Base-by-base conservation (phyloP, 2,888 invertebrate species). In the Heteropelma amictum region DNA sequence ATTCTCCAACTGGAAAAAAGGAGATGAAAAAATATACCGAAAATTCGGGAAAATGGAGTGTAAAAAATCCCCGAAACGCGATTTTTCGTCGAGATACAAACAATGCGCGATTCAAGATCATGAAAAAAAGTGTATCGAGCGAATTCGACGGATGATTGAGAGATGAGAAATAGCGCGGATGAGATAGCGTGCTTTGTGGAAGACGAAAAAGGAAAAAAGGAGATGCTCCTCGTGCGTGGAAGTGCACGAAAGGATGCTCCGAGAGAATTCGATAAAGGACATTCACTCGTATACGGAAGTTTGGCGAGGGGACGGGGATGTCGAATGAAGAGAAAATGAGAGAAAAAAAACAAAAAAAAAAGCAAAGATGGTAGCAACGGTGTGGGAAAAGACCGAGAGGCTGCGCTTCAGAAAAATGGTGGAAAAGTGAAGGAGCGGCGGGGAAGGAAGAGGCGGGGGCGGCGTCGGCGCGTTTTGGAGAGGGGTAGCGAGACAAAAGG, bases 331-430 rank as follows among this genome's bases (percentile, higher is more conserved):
- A 33, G 38, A 17, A 19, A 21, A 28, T 5, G 7, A 58, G 19
- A 28, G 42, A 58, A 17, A 60, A 42, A 8, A 26, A 61, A 61
- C 53, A 49, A 58, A 60, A 76, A 73, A 67, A 56, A 53, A 49
- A 2, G 8, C 23, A 38, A 14, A n/a, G 30, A 12, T 3, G 14
- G 17, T 0, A 28, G 47, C 2, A 53, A 23, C 51, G 12, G 38
- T 26, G 47, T 14, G 26, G 30, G 45, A 19, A 33, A 60, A 33
- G 45, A 58, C 17, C 10, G 65, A 54, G 65, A 65, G 65, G 58
- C 58, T 60, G 64, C 58, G 51, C 56, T 56, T 38, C 10, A 67
- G 67, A 72, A 74, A 74, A 74, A 71, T 71, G 67, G 65, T 74
- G 67, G 70, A 71, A 67, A 67, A 70, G 67, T 67, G 35, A 56